Evolutionary conservation across 2,888 invertebrate genomes (phyloP).

Genomic region (Drosophila emarginata): DNA sequence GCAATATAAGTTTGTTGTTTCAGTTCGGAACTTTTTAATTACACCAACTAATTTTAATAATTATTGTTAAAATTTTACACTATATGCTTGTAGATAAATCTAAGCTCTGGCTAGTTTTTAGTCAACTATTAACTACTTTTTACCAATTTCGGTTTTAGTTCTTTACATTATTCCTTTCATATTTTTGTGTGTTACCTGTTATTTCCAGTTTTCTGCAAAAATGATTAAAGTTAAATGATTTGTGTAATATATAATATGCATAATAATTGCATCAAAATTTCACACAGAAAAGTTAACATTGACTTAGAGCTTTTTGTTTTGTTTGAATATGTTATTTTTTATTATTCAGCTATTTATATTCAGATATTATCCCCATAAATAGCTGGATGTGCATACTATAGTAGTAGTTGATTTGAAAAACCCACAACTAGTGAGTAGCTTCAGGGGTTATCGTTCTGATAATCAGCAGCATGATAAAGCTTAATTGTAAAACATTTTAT

Average conservation of each 20-base stretch:
- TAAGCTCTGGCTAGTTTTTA: no score
- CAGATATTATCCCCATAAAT: neutral
- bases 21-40: no score
- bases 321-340: neutral
- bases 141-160: neutral
- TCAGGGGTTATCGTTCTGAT: constrained; percentile 35
- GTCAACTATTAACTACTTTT: no score
- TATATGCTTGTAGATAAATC: no score
- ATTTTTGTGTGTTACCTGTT: neutral
- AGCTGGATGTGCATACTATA: neutral
- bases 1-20: no score
- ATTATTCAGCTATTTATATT: neutral
- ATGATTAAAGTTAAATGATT: neutral
- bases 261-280: neutral
- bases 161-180: neutral
- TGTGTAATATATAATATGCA: neutral
- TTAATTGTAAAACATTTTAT: neutral
- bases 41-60: no score
- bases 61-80: no score
- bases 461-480: constrained; percentile 47
- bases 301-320: neutral
- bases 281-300: neutral
- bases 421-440: constrained; percentile 17
- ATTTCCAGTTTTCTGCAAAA: neutral
- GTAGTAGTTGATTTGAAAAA: neutral